Base-by-base conservation (phyloP, 1,140 invertebrate species). In the Diabrotica undecimpunctata region DNA sequence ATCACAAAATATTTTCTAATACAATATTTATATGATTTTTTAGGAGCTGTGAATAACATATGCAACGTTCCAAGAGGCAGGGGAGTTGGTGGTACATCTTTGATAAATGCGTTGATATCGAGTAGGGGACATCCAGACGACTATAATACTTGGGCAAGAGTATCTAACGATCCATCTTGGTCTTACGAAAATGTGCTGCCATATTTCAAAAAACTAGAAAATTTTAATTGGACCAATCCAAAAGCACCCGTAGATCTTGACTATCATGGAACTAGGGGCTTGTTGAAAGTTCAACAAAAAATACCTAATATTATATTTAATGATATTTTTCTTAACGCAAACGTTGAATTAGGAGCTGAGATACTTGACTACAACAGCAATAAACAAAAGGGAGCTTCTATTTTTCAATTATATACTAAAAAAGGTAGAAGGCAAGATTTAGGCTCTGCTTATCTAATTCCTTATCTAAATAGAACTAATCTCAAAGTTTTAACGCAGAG, bases 61-160 rank as follows among this genome's bases (percentile, higher is more conserved):
- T 68, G 66, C 35, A 7, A 10, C n/a, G 38, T 46, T 6, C 79
- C 80, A 14, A 75, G 80, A 64, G 80, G 80, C 7, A 83, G 81
- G 76, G 72, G 73, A 14, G 65, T 87, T 50, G 89, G 89, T 7
- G 89, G 89, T 4, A 85, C 85, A 2, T 25, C 82, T 10, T 80
- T 81, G 5, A 78, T 87, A 9, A 88, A 89, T 74, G 84, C 82
- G 25, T 86, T 91, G 86, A 84, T 87, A 10, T 88, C 87, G 72
- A 80, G 83, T 4, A 84, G 88, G 69, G 84, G 88, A 0, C 76
- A 87, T 77, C 80, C 81, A 25, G 68, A 67, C n/a, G 85, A 88
- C 72, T 92, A 87, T 74, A 82, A 92, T 72, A 69, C 80, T 4
- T 92, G 90, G 90, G 81, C 81, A 46, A 88, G 88, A 35, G 85